A percentile compares a stretch with the other conserved stretches of the same genome.
These are phyloP conservation scores for Vollenhovia emeryi DNA, from an alignment of 1,140 invertebrate genomes.

Conservation along the genomic window DNA sequence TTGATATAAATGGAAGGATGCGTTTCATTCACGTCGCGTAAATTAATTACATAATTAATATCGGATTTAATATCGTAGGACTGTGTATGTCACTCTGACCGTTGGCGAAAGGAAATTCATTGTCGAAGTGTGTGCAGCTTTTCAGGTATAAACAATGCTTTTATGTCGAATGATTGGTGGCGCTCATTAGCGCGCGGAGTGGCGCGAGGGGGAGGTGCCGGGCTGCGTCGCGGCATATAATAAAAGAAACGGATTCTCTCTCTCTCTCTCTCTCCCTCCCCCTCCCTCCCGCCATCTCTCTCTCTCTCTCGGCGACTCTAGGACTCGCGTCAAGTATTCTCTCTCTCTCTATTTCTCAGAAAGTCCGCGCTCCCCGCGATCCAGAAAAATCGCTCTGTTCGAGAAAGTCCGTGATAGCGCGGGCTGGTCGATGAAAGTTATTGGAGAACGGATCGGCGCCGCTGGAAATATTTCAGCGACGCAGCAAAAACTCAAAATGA, in stretches of 20 bases:
- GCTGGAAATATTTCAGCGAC: conserved; percentile 68
- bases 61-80: conserved; percentile 67
- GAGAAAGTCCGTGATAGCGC: conserved; percentile 69
- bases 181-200: conserved; percentile 19
- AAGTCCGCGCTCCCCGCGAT: conserved; percentile 20
- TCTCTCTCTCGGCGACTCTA: too few relatives aligned
- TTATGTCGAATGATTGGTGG: conserved; percentile 57
- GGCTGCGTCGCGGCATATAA: neutral
- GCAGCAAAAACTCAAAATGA: conserved; percentile 64
- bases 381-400: conserved; percentile 65
- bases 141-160: conserved; percentile 64
- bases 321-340: conserved; percentile 28
- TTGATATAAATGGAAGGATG: conserved; percentile 59
- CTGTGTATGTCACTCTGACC: conserved; percentile 65
- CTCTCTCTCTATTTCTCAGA: neutral
- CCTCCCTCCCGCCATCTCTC: neutral
- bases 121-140: conserved; percentile 63
- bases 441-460: conserved; percentile 65
- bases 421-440: conserved; percentile 70
- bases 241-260: conserved; percentile 25
- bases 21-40: conserved; percentile 69
- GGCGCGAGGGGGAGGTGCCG: neutral
- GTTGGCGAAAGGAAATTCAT: conserved; percentile 66
- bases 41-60: conserved; percentile 76
- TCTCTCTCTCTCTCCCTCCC: neutral